Base-by-base conservation (phyloP, 2,113 vertebrate genomes). In the Ceyx cyanopectus region DNA sequence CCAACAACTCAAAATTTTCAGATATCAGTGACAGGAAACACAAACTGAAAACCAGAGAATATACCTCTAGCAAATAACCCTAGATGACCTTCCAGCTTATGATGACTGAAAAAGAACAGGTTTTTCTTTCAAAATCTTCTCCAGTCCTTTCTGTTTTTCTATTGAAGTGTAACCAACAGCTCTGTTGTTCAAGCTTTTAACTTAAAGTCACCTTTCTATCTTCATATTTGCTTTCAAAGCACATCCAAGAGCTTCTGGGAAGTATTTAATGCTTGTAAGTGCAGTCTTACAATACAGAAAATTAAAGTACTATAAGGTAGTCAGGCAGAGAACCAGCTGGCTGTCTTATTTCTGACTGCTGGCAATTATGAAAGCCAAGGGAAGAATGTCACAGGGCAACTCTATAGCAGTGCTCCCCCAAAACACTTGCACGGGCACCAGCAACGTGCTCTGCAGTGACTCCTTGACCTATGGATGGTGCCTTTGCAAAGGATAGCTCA, bases 201-300 rank as follows among this genome's bases (percentile, higher is more conserved):
- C 61, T 90, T 50, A 45, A 5, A 70, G 14, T 63, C 41, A 72
- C 70, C 34, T 95, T 57, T 79, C 34, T 93, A 69, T 40, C 79
- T 60, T 78, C 61, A 20, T 82, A 68, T 90, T 92, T 87, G 54
- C 76, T 90, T 79, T 65, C 57, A 68, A 29, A 46, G 81, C 40
- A 73, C 60, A 92, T 75, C 34, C n/a, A 63, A 80, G 60, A 87
- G n/a, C 56, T 75, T 85, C 69, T 65, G 67, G 83, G n/a, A 92
- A 56, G 68, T 78, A 63, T 65, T 92, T 63, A 84, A 81, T 0
- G 0, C 65, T 63, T 86, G 13, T 74, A 90, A 74, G 61, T 81
- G 34, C 46, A 43, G 46, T 41, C 57, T 86, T 60, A 41, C 24
- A 84, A 74, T 40, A 58, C 0, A 85, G 34, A 73, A 80, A 87